A percentile compares a stretch with the other conserved stretches of the same genome.
Evolutionary conservation across 37 sponge, comb jelly and placozoan species (phyloP).

Genomic region (Eunapius fragilis): DNA sequence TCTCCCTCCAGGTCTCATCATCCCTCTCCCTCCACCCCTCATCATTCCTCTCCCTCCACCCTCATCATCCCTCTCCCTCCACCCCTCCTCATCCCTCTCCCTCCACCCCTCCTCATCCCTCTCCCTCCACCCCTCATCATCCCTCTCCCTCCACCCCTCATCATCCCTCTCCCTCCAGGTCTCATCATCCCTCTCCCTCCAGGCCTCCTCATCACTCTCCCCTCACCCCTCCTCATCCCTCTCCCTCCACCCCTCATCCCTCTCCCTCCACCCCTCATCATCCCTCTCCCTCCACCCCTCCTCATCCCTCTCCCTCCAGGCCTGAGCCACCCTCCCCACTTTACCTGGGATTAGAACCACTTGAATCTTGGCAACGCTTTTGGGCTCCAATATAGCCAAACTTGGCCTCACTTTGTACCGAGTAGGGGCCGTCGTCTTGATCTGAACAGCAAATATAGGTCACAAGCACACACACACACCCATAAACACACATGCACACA

Average conservation of each 20-base stretch:
- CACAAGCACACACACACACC: neutral
- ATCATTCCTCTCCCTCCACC: too few species aligned
- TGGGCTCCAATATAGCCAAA: constrained; percentile 50
- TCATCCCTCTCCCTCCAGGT: neutral
- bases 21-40: too few species aligned
- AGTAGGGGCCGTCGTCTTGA: constrained; percentile 88
- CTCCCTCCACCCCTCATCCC: neutral
- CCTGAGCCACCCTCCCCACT: neutral
- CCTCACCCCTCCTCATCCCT: neutral
- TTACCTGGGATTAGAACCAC: constrained; percentile 47
- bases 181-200: neutral
- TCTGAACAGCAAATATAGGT: constrained; percentile 31
- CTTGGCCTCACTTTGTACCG: constrained; percentile 87
- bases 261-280: too few species aligned
- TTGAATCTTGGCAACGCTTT: constrained; percentile 40
- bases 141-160: neutral
- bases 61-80: neutral
- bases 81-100: neutral
- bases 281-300: neutral
- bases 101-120: neutral
- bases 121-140: neutral
- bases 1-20: too few species aligned
- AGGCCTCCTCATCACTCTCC: neutral
- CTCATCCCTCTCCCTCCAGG: neutral
- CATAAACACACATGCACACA: neutral